These are phyloP conservation scores for Orbicella faveolata DNA, from an alignment of 64 coral and sea anemone genomes.

Conservation along the genomic window DNA sequence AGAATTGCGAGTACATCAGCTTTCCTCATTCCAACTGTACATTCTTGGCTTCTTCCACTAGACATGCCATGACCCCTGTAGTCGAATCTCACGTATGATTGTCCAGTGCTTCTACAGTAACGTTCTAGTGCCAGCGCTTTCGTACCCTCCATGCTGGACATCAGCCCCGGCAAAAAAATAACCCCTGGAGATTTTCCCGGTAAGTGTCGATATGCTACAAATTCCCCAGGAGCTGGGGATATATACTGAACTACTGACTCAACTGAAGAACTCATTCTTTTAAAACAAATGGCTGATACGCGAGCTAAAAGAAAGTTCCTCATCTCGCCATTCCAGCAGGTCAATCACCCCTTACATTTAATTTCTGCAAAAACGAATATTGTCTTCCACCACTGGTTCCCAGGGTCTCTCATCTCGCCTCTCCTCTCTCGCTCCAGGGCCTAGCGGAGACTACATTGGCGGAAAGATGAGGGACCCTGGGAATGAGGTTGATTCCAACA, in stretches of 20 bases:
- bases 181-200: slow-evolving; percentile 69
- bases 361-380: not conserved
- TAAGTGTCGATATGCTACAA: slow-evolving; percentile 54
- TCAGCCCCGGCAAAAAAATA: slow-evolving; percentile 82
- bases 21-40: slow-evolving; percentile 71
- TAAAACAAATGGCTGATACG: not conserved
- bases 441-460: too few species aligned
- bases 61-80: slow-evolving; percentile 78
- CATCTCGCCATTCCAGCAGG: too few species aligned
- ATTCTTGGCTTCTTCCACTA: slow-evolving; percentile 74
- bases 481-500: too few species aligned
- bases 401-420: too few species aligned
- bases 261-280: slow-evolving; percentile 2
- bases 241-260: slow-evolving; percentile 30
- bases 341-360: too few species aligned
- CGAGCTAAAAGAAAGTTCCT: too few species aligned
- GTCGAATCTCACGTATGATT: slow-evolving; percentile 72
- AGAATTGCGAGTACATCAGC: slow-evolving; percentile 73
- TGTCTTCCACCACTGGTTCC: too few species aligned
- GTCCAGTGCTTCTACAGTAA: slow-evolving; percentile 55
- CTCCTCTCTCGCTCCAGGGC: too few species aligned
- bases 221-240: slow-evolving; percentile 20
- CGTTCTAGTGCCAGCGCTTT: slow-evolving; percentile 72
- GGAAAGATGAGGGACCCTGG: too few species aligned
- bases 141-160: slow-evolving; percentile 84